Percentiles rank a stretch among this genome's conserved stretches.
Evolutionary conservation across 2,113 vertebrate genomes (phyloP).

Genomic region (Plestiodon gilberti): DNA sequence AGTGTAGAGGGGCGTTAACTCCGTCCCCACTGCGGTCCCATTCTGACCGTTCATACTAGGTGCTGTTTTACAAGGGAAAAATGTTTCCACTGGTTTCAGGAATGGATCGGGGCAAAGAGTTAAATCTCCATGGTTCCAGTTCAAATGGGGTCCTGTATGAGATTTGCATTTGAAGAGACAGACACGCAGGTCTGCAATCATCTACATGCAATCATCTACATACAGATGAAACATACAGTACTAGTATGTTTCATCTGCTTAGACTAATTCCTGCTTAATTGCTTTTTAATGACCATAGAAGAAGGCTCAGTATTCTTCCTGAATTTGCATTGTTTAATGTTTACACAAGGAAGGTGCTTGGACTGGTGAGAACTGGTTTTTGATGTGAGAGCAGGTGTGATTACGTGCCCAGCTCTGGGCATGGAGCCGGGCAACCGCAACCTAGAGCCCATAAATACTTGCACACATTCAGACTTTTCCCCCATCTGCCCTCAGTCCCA

Average conservation of each 20-base stretch:
- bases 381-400: neutral
- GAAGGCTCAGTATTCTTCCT: neutral
- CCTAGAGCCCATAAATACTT: neutral
- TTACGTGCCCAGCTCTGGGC: neutral
- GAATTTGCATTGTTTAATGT: neutral
- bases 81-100: too few species aligned
- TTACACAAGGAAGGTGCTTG: neutral
- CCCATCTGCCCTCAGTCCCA: neutral
- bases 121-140: too few species aligned
- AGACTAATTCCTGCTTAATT: neutral
- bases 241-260: neutral
- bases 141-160: too few species aligned
- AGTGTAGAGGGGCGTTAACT: too few species aligned
- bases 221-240: too few species aligned
- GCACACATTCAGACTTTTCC: neutral
- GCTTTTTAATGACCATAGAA: neutral
- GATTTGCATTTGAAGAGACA: too few species aligned
- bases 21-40: too few species aligned
- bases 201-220: neutral
- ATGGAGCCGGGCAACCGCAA: neutral
- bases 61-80: too few species aligned
- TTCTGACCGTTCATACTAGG: too few species aligned
- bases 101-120: too few species aligned
- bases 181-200: too few species aligned
- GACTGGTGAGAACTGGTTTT: neutral